phyloP scores from a whole-genome alignment of 2,797 vertebrate genomes.

The Choloepus didactylus region DNA sequence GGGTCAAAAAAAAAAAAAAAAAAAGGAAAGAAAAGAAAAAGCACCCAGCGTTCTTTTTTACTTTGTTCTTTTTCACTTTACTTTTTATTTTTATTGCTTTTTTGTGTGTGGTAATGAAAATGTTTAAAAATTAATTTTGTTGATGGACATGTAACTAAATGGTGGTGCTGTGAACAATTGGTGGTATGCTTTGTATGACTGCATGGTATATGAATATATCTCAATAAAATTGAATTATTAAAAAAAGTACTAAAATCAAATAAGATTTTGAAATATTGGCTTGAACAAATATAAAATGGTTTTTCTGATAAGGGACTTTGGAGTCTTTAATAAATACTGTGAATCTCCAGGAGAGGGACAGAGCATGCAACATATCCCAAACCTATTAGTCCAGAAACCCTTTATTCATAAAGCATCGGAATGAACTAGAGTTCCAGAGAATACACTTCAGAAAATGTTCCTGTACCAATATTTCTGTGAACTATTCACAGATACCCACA shows the following conservation, averaged over 20 bases:
- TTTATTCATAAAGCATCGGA: background rate
- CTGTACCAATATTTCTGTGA: background rate
- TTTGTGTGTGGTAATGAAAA: too few relatives aligned
- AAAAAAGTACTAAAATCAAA: constrained; percentile 16
- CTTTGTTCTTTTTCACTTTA: background rate
- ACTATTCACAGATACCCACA: background rate
- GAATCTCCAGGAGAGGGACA: background rate
- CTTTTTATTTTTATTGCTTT: background rate
- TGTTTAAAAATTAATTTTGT: too few relatives aligned
- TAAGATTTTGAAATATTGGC: background rate
- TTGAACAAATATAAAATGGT: constrained; percentile 4
- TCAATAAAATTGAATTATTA: too few relatives aligned
- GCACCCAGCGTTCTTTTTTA: too few relatives aligned
- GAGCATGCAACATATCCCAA: background rate
- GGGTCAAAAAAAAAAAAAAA: too few relatives aligned
- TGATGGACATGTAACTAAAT: too few relatives aligned
- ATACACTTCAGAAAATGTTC: background rate
- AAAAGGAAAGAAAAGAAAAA: too few relatives aligned
- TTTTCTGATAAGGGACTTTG: background rate
- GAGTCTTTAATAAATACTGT: background rate
- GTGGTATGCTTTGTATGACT: background rate
- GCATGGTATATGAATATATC: too few relatives aligned
- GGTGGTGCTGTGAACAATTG: too few relatives aligned
- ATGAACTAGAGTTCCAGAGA: background rate
- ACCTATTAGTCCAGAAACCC: background rate